Evolutionary conservation across 2,888 invertebrate genomes (phyloP).

Genomic region (Diplolepis rosae): DNA sequence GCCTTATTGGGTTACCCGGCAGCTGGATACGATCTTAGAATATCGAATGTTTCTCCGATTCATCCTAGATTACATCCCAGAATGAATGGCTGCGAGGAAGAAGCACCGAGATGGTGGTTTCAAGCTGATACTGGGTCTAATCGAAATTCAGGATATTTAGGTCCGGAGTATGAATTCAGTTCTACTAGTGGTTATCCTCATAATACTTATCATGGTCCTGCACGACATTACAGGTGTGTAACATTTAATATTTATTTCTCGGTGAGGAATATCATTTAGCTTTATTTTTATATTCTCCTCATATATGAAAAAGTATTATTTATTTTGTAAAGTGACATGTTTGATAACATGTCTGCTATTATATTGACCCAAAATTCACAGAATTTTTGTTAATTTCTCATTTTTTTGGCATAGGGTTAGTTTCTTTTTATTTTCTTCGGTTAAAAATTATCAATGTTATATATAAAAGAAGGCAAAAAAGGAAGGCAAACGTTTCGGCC

Average conservation of each 20-base stretch:
- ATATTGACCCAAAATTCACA: too few species aligned
- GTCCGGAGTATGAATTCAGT: constrained; percentile 77
- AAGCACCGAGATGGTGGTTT: constrained; percentile 47
- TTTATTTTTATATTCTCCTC: too few species aligned
- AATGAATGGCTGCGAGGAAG: constrained; percentile 61
- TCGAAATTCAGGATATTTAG: constrained; percentile 69
- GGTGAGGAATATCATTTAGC: too few species aligned
- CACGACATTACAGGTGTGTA: constrained; percentile 80
- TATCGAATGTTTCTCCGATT: constrained; percentile 89
- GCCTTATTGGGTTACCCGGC: constrained; percentile 93
- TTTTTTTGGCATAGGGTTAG: too few species aligned
- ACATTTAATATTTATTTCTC: neutral
- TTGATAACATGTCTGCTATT: too few species aligned
- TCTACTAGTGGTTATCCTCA: constrained; percentile 81
- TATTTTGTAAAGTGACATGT: too few species aligned
- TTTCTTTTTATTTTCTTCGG: too few species aligned
- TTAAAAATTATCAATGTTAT: too few species aligned
- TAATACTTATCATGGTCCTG: constrained; percentile 93
- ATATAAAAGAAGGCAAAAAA: too few species aligned
- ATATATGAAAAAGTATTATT: too few species aligned
- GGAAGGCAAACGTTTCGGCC: too few species aligned
- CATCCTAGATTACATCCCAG: constrained; percentile 85
- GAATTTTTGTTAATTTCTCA: too few species aligned
- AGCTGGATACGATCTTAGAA: constrained; percentile 92
- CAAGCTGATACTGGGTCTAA: constrained; percentile 56